Evolutionary conservation across 1,140 invertebrate species (phyloP).

Genomic region (Aphidius ervi): DNA sequence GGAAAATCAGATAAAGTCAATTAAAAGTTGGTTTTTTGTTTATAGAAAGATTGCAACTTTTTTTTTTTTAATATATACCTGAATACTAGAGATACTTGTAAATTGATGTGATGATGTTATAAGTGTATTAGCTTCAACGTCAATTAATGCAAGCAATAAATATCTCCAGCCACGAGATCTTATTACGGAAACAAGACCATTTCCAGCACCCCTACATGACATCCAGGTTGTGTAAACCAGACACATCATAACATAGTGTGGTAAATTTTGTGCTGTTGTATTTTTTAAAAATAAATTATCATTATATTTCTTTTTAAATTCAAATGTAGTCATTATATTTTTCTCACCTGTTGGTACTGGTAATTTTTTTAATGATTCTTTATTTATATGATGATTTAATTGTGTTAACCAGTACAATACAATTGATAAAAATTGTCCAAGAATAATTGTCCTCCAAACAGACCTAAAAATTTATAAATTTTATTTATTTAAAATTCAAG

Average conservation of each 20-base stretch:
- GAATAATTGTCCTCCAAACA: slow-evolving; percentile 70
- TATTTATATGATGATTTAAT: slow-evolving; percentile 70
- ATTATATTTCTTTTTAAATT: no score
- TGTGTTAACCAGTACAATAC: slow-evolving; percentile 73
- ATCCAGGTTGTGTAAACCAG: slow-evolving; percentile 72
- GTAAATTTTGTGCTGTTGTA: slow-evolving; percentile 67
- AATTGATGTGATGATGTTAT: slow-evolving; percentile 70
- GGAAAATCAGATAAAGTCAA: slow-evolving; percentile 40
- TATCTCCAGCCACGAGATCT: slow-evolving; percentile 70
- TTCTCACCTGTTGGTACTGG: slow-evolving; percentile 66
- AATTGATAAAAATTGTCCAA: slow-evolving; percentile 73
- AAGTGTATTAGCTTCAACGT: slow-evolving; percentile 77
- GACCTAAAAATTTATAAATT: slow-evolving; percentile 52
- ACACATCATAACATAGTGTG: slow-evolving; percentile 75
- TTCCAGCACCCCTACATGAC: slow-evolving; percentile 63
- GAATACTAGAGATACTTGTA: slow-evolving; percentile 62
- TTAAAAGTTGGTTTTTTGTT: slow-evolving; percentile 15
- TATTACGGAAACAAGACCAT: slow-evolving; percentile 63
- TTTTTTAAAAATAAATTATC: slow-evolving; percentile 20
- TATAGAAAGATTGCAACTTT: not conserved
- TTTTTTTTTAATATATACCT: slow-evolving; percentile 45
- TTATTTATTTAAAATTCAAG: no score
- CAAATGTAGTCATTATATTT: not conserved
- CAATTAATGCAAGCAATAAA: slow-evolving; percentile 68
- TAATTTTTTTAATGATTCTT: slow-evolving; percentile 56